A percentile compares a stretch with the other conserved stretches of the same genome.
phyloP scores from a whole-genome alignment of 2,888 invertebrate genomes.

The Barypeithes pellucidus region DNA sequence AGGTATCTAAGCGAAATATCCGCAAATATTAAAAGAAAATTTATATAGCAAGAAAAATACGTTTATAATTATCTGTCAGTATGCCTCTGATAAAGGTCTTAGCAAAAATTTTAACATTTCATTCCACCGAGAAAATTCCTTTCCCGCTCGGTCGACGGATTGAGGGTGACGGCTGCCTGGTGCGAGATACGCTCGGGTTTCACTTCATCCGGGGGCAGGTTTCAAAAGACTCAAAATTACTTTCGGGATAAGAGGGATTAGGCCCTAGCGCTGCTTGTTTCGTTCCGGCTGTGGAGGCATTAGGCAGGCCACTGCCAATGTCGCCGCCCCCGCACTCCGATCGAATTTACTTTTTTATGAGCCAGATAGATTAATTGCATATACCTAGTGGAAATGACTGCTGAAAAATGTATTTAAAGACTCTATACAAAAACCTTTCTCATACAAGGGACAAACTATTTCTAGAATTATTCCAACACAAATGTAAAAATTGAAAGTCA shows the following conservation, averaged over 20 bases:
- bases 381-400: slow-evolving; percentile 20
- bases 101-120: slow-evolving; percentile 53
- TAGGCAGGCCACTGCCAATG: slow-evolving; percentile 51
- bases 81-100: slow-evolving; percentile 48
- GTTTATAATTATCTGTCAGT: slow-evolving; percentile 53
- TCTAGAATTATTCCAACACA: too few species aligned
- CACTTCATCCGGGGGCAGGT: slow-evolving; percentile 69
- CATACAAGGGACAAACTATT: too few species aligned
- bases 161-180: slow-evolving; percentile 54
- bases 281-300: slow-evolving; percentile 52
- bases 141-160: slow-evolving; percentile 48
- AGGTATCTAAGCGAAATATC: not conserved
- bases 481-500: too few species aligned
- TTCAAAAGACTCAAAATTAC: slow-evolving; percentile 78
- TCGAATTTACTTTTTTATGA: slow-evolving; percentile 52
- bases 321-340: slow-evolving; percentile 51
- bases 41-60: slow-evolving; percentile 46
- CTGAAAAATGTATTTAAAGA: slow-evolving; percentile 7
- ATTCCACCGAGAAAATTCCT: slow-evolving; percentile 54
- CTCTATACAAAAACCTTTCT: not conserved
- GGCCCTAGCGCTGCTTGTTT: slow-evolving; percentile 64
- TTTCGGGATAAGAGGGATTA: slow-evolving; percentile 78
- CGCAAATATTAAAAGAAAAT: slow-evolving; percentile 21
- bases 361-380: slow-evolving; percentile 48
- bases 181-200: slow-evolving; percentile 57